Conservation (phyloP, 2,888 invertebrate genomes). For the Lasioglossum calceatum region DNA sequence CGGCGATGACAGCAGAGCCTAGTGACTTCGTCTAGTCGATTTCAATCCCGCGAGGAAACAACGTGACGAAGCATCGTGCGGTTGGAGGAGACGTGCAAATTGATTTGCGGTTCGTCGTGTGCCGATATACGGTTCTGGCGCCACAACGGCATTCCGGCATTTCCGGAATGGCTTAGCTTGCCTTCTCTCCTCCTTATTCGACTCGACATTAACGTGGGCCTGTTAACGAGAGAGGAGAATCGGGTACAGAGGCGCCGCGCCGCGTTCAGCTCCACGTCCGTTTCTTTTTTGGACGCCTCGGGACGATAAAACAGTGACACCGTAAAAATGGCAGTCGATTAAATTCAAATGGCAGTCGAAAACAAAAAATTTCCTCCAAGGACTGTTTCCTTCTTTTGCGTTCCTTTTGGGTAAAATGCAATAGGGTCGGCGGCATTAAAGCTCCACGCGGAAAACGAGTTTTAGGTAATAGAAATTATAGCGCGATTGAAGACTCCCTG, state of each 20-base stretch:
- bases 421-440: neutral
- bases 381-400: neutral
- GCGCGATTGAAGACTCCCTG: neutral
- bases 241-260: conserved; percentile 60
- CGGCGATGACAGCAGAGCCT: conserved; percentile 40
- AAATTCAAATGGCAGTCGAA: conserved; percentile 28
- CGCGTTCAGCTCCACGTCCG: conserved; percentile 41
- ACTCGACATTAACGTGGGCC: conserved; percentile 73
- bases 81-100: conserved; percentile 72
- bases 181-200: conserved; percentile 61
- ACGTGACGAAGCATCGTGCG: conserved; percentile 42
- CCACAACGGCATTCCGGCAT: conserved; percentile 79
- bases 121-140: conserved; percentile 76
- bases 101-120: conserved; percentile 79
- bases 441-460: neutral
- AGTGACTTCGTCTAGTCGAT: conserved; percentile 54
- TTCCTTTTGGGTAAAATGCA: neutral
- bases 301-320: conserved; percentile 28
- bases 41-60: conserved; percentile 62
- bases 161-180: conserved; percentile 79
- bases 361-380: neutral
- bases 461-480: neutral
- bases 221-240: conserved; percentile 75
- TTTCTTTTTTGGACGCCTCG: conserved; percentile 24
- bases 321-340: conserved; percentile 23